These are phyloP conservation scores for Drosophila mercatorum DNA, from an alignment of 2,888 invertebrate genomes.

Conservation along the genomic window DNA sequence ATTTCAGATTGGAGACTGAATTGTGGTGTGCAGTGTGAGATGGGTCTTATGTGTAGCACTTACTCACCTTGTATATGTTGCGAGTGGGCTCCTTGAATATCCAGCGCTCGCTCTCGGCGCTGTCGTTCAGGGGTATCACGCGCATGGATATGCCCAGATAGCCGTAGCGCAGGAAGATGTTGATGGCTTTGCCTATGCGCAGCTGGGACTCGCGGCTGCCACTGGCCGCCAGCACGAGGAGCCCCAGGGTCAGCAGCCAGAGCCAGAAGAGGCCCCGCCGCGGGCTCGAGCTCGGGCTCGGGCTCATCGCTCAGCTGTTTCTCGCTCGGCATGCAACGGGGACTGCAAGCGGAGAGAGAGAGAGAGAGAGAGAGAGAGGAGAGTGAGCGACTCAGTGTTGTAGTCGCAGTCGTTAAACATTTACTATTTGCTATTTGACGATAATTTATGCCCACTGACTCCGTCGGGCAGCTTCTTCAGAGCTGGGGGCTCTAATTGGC, in stretches of 20 bases:
- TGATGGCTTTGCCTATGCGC: conserved; percentile 92
- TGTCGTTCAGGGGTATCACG: conserved; percentile 92
- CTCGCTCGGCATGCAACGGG: conserved; percentile 61
- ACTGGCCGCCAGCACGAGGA: conserved; percentile 76
- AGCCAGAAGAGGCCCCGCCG: conserved; percentile 74
- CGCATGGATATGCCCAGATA: conserved; percentile 93
- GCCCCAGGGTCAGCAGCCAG: conserved; percentile 78
- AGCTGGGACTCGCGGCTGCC: conserved; percentile 84
- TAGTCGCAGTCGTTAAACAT: conserved; percentile 35
- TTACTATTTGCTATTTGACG: conserved; percentile 47
- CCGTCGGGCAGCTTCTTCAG: conserved; percentile 1
- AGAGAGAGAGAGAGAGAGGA: too few species aligned
- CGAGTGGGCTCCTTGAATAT: conserved; percentile 88
- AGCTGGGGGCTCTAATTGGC: conserved; percentile 62
- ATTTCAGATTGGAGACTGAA: too few species aligned
- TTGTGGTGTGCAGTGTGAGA: too few species aligned
- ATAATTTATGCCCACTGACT: conserved; percentile 51
- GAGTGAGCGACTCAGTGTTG: not conserved
- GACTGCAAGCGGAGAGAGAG: conserved; percentile 8
- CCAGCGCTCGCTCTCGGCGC: conserved; percentile 91
- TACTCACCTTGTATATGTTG: conserved; percentile 85
- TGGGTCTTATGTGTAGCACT: too few species aligned
- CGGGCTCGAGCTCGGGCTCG: conserved; percentile 62
- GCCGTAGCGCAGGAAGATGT: conserved; percentile 92
- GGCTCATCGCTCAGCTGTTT: conserved; percentile 82